Base-by-base conservation (phyloP, 2,797 vertebrate species). In the Amniataba percoides region DNA sequence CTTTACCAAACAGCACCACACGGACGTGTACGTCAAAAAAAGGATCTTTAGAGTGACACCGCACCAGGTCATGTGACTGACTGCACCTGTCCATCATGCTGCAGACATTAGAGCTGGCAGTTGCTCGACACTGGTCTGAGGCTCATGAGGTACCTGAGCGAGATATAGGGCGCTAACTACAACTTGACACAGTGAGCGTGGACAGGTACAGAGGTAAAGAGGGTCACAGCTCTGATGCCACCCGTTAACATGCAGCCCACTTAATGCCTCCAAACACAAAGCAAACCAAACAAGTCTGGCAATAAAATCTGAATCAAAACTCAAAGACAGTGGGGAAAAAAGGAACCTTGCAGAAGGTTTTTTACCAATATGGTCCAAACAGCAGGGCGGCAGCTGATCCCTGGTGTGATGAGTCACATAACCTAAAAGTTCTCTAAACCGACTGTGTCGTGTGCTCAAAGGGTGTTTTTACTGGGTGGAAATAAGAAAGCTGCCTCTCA, bases 101-200 rank as follows among this genome's bases (percentile, higher is more conserved):
- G 73, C 61, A 19, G 56, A 83, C 62, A 31, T 18, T 0, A 15
- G 12, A 18, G 46, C 12, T 51, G 56, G 42, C 45, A 49, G 59
- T 15, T 55, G 61, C 45, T 66, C n/a, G 19, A 51, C 51, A 42
- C 27, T 5, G 14, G 53, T 48, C 42, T 27, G 51, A 63, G 55
- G 71, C 49, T 76, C 65, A 56, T 68, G 53, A 77, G 52, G 72
- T 75, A 87, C 90, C 89, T 86, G 88, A 87, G 91, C 61, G 42
- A 77, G 78, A 82, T 78, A 68, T 57, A 70, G 59, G 59, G 46
- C 3, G 16, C 53, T 4, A 51, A 78, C 74, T 39, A 0, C 56
- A 31, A 64, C 49, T 40, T 59, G 56, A 66, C 21, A 65, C 13
- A 16, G 56, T 8, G 57, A 72, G 60, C 21, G 36, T 16, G 34